Evolutionary conservation across 2,113 vertebrate species (phyloP).

Genomic region (Elachura formosa): DNA sequence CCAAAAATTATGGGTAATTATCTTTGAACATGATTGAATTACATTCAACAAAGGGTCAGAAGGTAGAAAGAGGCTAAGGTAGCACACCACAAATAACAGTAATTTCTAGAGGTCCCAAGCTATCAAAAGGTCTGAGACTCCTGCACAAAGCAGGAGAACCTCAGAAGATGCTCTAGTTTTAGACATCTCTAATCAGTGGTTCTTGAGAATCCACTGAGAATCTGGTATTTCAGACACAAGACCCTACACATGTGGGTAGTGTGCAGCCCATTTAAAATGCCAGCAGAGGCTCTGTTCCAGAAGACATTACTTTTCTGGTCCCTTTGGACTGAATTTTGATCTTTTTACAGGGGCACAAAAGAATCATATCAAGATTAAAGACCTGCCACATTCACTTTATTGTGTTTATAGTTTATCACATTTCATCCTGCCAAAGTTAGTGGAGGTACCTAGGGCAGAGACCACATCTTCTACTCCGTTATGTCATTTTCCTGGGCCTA

Average conservation of each 20-base stretch:
- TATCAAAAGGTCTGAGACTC: neutral
- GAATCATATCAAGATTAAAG: neutral
- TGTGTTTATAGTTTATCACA: neutral
- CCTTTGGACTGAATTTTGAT: neutral
- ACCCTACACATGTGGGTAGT: accelerated
- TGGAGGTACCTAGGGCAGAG: neutral
- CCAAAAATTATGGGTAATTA: neutral
- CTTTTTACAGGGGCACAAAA: neutral
- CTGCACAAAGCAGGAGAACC: neutral
- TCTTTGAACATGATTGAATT: neutral
- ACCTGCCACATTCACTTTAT: neutral
- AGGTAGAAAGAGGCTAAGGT: neutral
- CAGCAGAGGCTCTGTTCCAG: neutral
- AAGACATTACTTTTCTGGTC: neutral
- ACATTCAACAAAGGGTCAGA: neutral
- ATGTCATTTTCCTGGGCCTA: neutral
- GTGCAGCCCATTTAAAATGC: neutral
- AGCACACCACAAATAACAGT: neutral
- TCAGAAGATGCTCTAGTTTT: neutral
- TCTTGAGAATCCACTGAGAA: neutral
- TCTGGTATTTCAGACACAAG: neutral
- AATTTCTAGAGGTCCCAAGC: neutral
- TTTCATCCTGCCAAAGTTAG: neutral
- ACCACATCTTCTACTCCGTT: neutral
- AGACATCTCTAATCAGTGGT: neutral